Conservation (phyloP, 2,113 vertebrate species). For the Pipra filicauda region DNA sequence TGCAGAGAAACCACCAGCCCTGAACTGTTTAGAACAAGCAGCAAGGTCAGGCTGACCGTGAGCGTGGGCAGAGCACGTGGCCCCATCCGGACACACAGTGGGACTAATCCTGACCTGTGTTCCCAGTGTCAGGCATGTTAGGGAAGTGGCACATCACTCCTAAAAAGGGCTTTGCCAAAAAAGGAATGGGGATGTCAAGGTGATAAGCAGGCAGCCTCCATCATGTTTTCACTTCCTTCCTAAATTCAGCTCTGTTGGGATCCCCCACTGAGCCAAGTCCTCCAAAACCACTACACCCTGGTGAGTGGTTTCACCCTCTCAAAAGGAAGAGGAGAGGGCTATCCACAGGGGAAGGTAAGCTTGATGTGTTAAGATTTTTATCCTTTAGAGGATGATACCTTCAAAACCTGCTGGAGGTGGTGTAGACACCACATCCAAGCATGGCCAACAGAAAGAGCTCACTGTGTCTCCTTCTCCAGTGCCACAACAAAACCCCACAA, state of each 20-base stretch:
- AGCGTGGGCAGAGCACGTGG: rapidly evolving
- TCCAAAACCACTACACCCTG: neutral
- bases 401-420: neutral
- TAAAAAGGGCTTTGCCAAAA: neutral
- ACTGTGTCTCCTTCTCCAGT: neutral
- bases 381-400: neutral
- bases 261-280: neutral
- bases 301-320: neutral
- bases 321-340: neutral
- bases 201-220: rapidly evolving
- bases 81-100: rapidly evolving
- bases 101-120: rapidly evolving
- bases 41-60: neutral
- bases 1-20: neutral
- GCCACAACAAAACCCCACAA: neutral
- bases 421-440: neutral
- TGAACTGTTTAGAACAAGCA: neutral
- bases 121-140: rapidly evolving
- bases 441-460: neutral
- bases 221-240: neutral
- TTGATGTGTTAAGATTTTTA: neutral
- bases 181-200: rapidly evolving
- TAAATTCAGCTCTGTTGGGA: neutral
- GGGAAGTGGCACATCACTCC: neutral
- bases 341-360: neutral